Conservation (phyloP, 2,888 invertebrate genomes). For the Kryphioiulus occultus region DNA sequence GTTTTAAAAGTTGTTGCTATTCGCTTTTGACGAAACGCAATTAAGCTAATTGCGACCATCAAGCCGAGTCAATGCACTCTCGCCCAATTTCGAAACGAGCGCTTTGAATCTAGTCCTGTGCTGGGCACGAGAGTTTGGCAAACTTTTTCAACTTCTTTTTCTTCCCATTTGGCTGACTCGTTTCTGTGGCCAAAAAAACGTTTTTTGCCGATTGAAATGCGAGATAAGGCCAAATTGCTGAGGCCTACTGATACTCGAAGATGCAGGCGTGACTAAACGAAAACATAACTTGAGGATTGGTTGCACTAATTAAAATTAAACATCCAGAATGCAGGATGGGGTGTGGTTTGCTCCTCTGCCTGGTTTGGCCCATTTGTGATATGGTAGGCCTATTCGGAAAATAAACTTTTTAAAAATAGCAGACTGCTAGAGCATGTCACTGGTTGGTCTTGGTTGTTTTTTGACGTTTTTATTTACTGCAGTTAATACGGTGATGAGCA, state of each 20-base stretch:
- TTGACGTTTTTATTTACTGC: too few species aligned
- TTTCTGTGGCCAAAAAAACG: not conserved
- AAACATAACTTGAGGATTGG: not conserved
- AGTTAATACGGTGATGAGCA: too few species aligned
- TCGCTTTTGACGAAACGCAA: not conserved
- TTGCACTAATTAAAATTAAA: not conserved
- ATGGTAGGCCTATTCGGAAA: too few species aligned
- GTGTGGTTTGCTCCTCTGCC: not conserved
- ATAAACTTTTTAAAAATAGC: too few species aligned
- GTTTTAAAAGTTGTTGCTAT: not conserved
- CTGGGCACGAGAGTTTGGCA: not conserved
- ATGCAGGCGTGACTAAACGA: not conserved
- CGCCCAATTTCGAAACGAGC: not conserved
- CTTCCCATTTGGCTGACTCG: not conserved
- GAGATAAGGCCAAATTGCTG: not conserved
- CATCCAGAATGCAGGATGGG: not conserved
- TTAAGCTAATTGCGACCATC: not conserved
- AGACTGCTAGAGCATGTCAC: too few species aligned
- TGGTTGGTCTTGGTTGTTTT: too few species aligned
- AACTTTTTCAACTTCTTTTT: not conserved
- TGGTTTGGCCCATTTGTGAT: too few species aligned
- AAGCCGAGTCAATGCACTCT: not conserved
- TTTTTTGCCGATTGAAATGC: not conserved
- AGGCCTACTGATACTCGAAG: not conserved
- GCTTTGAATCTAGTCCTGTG: not conserved